Evolutionary conservation across 2,113 vertebrate species (phyloP).

Genomic region (Stegostoma tigrinum): DNA sequence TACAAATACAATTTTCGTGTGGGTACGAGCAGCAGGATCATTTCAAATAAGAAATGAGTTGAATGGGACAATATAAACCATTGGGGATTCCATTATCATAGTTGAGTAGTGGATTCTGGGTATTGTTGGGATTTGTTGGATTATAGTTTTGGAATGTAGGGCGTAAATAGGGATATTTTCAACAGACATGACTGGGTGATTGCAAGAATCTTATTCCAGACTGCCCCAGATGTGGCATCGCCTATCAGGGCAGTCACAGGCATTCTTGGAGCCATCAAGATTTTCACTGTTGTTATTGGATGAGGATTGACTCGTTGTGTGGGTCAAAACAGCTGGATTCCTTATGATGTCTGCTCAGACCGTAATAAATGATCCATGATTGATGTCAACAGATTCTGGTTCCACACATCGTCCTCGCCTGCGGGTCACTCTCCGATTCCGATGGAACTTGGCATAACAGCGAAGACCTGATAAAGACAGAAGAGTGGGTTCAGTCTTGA

Average conservation of each 20-base stretch:
- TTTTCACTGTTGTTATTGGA: slow-evolving; percentile 38
- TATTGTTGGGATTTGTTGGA: neutral
- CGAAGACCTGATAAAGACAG: slow-evolving; percentile 67
- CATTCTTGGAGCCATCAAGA: slow-evolving; percentile 41
- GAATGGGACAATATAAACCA: neutral
- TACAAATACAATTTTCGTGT: slow-evolving; percentile 15
- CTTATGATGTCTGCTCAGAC: slow-evolving; percentile 53
- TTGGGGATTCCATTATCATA: neutral
- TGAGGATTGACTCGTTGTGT: neutral
- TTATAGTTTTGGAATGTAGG: neutral
- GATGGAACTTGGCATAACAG: slow-evolving; percentile 94
- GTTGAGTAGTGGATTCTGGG: neutral
- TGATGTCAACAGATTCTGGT: slow-evolving; percentile 69
- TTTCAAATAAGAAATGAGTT: neutral
- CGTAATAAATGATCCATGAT: slow-evolving; percentile 89
- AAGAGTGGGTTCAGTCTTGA: neutral
- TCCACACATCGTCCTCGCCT: slow-evolving; percentile 89
- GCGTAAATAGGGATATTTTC: too few relatives aligned
- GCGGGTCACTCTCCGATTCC: slow-evolving; percentile 83
- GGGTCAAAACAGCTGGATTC: neutral
- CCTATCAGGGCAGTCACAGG: slow-evolving; percentile 42
- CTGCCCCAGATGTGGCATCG: neutral
- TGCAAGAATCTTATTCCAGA: neutral
- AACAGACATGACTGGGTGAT: neutral
- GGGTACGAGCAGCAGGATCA: neutral